Percentiles rank a stretch among this genome's conserved stretches.
Conservation (phyloP, 1,140 invertebrate genomes). For the Drosophila teissieri region DNA sequence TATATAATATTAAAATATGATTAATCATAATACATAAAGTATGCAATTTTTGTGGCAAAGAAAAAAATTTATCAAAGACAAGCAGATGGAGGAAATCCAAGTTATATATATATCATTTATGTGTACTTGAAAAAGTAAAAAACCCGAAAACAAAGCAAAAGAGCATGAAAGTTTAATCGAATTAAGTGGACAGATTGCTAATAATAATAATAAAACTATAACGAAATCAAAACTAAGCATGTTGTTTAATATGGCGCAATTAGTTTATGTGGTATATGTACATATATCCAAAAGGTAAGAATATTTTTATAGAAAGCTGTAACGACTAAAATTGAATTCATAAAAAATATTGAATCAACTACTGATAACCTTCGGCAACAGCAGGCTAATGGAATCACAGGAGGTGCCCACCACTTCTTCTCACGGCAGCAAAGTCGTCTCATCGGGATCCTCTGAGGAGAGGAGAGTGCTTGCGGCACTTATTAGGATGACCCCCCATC, state of each 20-base stretch:
- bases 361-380: background rate
- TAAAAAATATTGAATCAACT: background rate
- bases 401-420: background rate
- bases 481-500: background rate
- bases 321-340: too few relatives aligned
- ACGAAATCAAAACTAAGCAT: constrained; percentile 55
- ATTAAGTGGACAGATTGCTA: constrained; percentile 80
- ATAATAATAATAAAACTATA: constrained; percentile 67
- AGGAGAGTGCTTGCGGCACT: background rate
- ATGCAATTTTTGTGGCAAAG: constrained; percentile 67
- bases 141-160: constrained; percentile 47
- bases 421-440: background rate
- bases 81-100: constrained; percentile 32
- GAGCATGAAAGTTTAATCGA: constrained; percentile 72
- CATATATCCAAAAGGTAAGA: too few relatives aligned
- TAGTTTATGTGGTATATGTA: too few relatives aligned
- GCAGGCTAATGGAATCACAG: background rate
- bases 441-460: background rate
- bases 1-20: constrained; percentile 53
- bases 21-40: constrained; percentile 47
- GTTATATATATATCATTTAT: constrained; percentile 67
- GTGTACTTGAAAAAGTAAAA: constrained; percentile 74
- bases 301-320: too few relatives aligned
- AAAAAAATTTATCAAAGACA: constrained; percentile 65
- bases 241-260: constrained; percentile 1